Percentiles rank a stretch among this genome's conserved stretches.
Conservation (phyloP, 2,888 invertebrate species). For the Philaethria dido region DNA sequence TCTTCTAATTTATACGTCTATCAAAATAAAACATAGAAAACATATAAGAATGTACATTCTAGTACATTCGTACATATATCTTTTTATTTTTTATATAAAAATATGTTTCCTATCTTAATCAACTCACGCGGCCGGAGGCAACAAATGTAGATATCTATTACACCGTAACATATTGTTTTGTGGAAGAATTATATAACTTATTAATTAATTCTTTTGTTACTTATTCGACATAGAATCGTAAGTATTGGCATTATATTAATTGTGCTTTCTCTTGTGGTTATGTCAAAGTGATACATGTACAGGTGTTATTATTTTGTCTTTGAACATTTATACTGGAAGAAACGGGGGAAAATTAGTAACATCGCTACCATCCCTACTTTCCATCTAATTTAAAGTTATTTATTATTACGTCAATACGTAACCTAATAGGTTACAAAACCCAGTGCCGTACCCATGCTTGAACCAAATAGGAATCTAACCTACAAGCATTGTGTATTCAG, state of each 20-base stretch:
- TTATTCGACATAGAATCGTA: not conserved
- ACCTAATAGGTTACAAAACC: too few relatives aligned
- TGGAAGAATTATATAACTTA: not conserved
- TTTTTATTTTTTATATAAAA: not conserved
- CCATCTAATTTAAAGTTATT: too few relatives aligned
- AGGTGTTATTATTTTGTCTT: too few relatives aligned
- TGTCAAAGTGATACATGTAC: too few relatives aligned
- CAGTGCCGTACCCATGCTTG: too few relatives aligned
- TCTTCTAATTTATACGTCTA: not conserved
- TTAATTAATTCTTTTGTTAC: not conserved
- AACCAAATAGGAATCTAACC: too few relatives aligned
- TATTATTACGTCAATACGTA: too few relatives aligned
- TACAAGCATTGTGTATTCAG: not conserved
- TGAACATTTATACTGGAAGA: too few relatives aligned
- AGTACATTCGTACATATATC: too few relatives aligned
- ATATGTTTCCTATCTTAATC: not conserved
- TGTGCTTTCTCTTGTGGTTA: not conserved
- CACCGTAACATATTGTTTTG: not conserved
- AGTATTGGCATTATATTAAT: not conserved
- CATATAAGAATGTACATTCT: slow-evolving; percentile 3
- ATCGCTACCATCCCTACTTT: too few relatives aligned
- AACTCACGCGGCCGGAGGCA: not conserved
- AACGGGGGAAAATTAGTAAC: too few relatives aligned
- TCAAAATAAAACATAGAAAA: not conserved
- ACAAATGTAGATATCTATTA: not conserved